Evolutionary conservation across 2,113 vertebrate species (phyloP).

Genomic region (Danio rerio): DNA sequence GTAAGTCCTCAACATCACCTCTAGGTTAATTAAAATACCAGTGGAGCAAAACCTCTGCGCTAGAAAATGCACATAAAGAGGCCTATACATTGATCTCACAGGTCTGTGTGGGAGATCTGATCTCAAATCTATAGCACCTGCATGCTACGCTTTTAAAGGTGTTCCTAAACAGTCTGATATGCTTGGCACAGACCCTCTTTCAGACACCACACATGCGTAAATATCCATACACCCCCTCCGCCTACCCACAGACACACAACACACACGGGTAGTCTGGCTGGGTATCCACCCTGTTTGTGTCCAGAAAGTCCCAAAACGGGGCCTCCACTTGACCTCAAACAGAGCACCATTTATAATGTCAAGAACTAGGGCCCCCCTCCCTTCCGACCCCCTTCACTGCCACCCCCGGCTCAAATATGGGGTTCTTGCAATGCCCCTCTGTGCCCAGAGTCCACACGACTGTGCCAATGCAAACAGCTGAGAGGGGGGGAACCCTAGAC

Average conservation of each 20-base stretch:
- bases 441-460: constrained; percentile 58
- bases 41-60: neutral
- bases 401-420: constrained; percentile 70
- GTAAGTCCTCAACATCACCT: constrained; percentile 15
- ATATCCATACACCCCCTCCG: constrained; percentile 10
- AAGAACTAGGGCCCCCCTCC: constrained; percentile 57
- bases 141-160: constrained; percentile 38
- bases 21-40: constrained; percentile 21
- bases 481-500: constrained; percentile 71
- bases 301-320: constrained; percentile 67
- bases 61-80: neutral
- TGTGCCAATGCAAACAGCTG: constrained; percentile 72
- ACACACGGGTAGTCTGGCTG: constrained; percentile 60
- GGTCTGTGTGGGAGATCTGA: constrained; percentile 21
- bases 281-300: constrained; percentile 63
- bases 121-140: constrained; percentile 51
- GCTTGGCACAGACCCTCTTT: constrained; percentile 57
- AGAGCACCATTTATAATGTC: constrained; percentile 75
- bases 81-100: constrained; percentile 15
- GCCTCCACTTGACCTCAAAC: constrained; percentile 72
- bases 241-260: constrained; percentile 54
- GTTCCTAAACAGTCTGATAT: constrained; percentile 40
- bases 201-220: constrained; percentile 51
- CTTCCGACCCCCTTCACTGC: constrained; percentile 64
- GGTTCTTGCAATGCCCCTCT: constrained; percentile 63